A percentile compares a stretch with the other conserved stretches of the same genome.
Evolutionary conservation across 2,113 vertebrate genomes (phyloP).

Genomic region (Sceloporus undulatus): DNA sequence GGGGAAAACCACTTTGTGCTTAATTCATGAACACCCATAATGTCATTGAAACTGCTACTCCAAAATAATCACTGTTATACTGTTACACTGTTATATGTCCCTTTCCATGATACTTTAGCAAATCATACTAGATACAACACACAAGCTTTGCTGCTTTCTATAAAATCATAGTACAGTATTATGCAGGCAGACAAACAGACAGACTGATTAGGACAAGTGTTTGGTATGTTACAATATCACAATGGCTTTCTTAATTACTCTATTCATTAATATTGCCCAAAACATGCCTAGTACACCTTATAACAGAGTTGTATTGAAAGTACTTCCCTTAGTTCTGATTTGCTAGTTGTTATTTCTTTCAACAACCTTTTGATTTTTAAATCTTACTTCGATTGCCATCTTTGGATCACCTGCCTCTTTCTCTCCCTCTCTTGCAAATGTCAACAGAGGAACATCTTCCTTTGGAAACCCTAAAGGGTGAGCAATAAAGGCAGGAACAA

Average conservation of each 20-base stretch:
- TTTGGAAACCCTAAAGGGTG: neutral
- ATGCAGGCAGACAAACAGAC: neutral
- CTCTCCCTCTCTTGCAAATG: neutral
- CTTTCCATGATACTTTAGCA: neutral
- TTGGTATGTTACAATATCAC: neutral
- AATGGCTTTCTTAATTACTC: neutral
- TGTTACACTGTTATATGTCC: too few species aligned
- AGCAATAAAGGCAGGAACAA: neutral
- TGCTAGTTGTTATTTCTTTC: constrained; percentile 1
- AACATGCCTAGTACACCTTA: neutral
- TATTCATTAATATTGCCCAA: neutral
- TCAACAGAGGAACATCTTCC: neutral
- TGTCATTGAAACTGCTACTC: neutral
- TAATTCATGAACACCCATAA: neutral
- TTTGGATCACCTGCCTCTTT: neutral
- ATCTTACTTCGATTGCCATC: neutral
- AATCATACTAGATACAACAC: neutral
- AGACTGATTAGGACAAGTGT: neutral
- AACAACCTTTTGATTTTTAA: neutral
- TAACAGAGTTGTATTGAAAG: neutral
- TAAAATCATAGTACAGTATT: too few species aligned
- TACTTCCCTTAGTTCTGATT: neutral
- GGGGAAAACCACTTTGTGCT: neutral
- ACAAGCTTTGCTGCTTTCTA: neutral
- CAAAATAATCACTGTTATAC: neutral